Percentiles rank a stretch among this genome's conserved stretches.
These are phyloP conservation scores for Helicolenus hilgendorfi DNA, from an alignment of 2,797 vertebrate genomes.

Conservation along the genomic window DNA sequence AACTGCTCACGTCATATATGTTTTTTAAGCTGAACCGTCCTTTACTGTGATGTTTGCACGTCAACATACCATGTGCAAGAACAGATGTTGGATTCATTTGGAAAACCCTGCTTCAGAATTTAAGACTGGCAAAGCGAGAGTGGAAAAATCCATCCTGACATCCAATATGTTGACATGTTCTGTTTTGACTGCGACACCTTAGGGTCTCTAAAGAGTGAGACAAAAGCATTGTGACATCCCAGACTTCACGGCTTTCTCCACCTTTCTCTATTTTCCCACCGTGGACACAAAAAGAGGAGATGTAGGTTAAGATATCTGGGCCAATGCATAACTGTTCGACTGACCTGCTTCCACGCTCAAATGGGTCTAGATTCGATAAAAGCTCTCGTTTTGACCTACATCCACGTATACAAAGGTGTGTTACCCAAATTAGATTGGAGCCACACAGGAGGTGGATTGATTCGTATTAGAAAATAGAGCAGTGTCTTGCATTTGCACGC, in stretches of 20 bases:
- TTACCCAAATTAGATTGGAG: slow-evolving; percentile 34
- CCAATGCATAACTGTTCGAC: slow-evolving; percentile 67
- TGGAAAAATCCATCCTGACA: slow-evolving; percentile 31
- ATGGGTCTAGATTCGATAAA: slow-evolving; percentile 39
- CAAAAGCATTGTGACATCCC: slow-evolving; percentile 32
- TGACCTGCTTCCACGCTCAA: slow-evolving; percentile 66
- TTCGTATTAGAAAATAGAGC: slow-evolving; percentile 27
- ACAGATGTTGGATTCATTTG: background rate
- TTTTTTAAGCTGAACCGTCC: background rate
- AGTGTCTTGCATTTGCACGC: slow-evolving; percentile 40
- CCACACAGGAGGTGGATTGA: background rate
- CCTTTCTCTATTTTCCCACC: slow-evolving; percentile 34
- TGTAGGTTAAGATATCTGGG: slow-evolving; percentile 75
- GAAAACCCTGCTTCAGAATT: background rate
- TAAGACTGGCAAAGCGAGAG: background rate
- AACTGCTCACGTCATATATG: background rate
- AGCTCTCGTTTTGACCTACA: slow-evolving; percentile 71
- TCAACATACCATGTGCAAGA: background rate
- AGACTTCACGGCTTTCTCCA: slow-evolving; percentile 23
- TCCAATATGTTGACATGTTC: slow-evolving; percentile 16
- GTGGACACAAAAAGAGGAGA: slow-evolving; percentile 50
- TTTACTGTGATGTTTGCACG: background rate
- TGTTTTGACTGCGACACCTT: slow-evolving; percentile 27
- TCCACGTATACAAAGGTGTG: slow-evolving; percentile 42
- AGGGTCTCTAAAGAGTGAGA: slow-evolving; percentile 14